These are phyloP conservation scores for Drosophila monieri DNA, from an alignment of 2,888 invertebrate species.

Conservation along the genomic window DNA sequence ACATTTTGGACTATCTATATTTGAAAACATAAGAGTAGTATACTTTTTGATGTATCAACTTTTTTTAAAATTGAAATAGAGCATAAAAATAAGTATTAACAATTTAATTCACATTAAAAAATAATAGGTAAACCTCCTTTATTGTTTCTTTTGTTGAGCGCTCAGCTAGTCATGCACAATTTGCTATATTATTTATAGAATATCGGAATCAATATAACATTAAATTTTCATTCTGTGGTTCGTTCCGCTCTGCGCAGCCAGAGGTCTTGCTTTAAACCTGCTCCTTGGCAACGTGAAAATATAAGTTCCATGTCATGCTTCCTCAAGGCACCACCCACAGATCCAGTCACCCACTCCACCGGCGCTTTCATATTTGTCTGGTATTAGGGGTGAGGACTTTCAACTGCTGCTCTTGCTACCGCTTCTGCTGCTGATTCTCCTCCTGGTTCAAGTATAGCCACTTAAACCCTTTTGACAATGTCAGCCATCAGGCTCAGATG, in stretches of 20 bases:
- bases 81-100: too few species aligned
- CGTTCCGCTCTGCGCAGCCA: slow-evolving; percentile 27
- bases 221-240: slow-evolving; percentile 41
- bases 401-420: slow-evolving; percentile 51
- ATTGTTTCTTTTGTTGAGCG: background rate
- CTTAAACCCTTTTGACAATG: slow-evolving; percentile 78
- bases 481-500: slow-evolving; percentile 69
- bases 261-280: slow-evolving; percentile 57
- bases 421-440: slow-evolving; percentile 33
- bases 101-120: background rate
- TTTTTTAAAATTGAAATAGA: too few species aligned
- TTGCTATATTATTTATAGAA: slow-evolving; percentile 30
- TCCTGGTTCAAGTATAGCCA: slow-evolving; percentile 69
- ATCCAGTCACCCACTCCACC: background rate
- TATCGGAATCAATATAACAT: slow-evolving; percentile 39
- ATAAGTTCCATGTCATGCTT: slow-evolving; percentile 59
- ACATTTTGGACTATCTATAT: too few species aligned
- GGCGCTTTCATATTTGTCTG: slow-evolving; percentile 57
- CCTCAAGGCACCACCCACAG: background rate
- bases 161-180: background rate
- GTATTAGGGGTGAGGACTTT: slow-evolving; percentile 51
- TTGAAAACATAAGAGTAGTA: background rate
- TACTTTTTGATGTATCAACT: too few species aligned
- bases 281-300: slow-evolving; percentile 29
- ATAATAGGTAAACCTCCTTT: background rate